Evolutionary conservation across 2,797 vertebrate genomes (phyloP).

Genomic region (Holocentrus rufus): DNA sequence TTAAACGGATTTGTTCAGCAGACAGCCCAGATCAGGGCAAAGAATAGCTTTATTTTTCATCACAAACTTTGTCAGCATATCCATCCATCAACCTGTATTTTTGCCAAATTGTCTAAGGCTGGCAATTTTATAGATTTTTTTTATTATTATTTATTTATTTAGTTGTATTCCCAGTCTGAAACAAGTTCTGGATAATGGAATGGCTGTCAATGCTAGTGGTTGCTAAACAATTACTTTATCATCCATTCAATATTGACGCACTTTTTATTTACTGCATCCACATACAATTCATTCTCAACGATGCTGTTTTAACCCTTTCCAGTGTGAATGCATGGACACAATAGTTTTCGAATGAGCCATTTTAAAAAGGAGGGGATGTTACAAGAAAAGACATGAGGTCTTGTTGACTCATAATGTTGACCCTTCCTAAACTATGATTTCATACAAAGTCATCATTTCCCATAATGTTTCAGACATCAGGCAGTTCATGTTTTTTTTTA

Average conservation of each 20-base stretch:
- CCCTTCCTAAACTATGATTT: background rate
- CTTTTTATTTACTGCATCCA: constrained; percentile 36
- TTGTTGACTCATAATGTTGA: background rate
- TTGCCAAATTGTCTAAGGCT: constrained; percentile 31
- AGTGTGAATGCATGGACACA: background rate
- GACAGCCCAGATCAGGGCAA: constrained; percentile 29
- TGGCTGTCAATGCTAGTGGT: constrained; percentile 8
- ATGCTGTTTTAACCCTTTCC: constrained; percentile 15
- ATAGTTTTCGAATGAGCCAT: constrained; percentile 4
- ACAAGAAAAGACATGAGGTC: background rate
- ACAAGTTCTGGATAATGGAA: constrained; percentile 8
- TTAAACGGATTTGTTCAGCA: constrained; percentile 62
- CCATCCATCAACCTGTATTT: constrained; percentile 39
- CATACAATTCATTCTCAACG: constrained; percentile 8
- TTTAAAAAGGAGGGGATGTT: background rate
- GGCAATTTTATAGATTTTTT: constrained; percentile 27
- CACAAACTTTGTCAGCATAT: constrained; percentile 53
- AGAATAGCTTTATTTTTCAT: constrained; percentile 66
- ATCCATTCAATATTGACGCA: constrained; percentile 21
- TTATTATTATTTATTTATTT: constrained; percentile 6
- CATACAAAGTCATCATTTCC: constrained; percentile 23
- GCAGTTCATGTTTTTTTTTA: too few species aligned
- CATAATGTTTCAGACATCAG: too few species aligned
- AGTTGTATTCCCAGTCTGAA: constrained; percentile 11
- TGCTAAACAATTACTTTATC: constrained; percentile 29